Evolutionary conservation across 92 coral and sea anemone species (phyloP), one percentile per base, ranked within the genome.

Genomic region (Parazoanthus swiftii): DNA sequence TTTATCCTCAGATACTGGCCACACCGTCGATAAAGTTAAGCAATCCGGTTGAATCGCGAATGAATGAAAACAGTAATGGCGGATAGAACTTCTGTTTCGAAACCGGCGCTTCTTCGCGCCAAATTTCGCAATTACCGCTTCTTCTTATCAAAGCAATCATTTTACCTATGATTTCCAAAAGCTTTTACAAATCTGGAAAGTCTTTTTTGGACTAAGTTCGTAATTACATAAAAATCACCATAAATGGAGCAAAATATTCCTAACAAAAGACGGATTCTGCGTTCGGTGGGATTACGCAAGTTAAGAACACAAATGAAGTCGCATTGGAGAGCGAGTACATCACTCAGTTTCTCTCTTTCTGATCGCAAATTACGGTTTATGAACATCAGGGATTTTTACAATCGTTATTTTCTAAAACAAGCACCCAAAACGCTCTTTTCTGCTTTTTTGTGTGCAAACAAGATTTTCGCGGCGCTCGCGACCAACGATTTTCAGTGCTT

Each of bases 1-100:
- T 26, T 25, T 16, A 16, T 25, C 65, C 48, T 68, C 46, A 33
- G n/a, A 39, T 21, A 84, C 36, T 66, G 43, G 79, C 86, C 76
- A 82, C 86, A 42, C 23, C 21, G 54, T 43, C 77, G 56, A 71
- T 14, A 44, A 84, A 70, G 79, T 71, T 44, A 71, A 78, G 74
- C 66, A 84, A 65, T 14, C 26, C 25, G 13, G 78, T 23, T 44
- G 78, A 84, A 84, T 66, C 29, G 46, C 79, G 79, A 84, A 84
- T 84, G 87, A 84, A 84, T 84, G 87, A 84, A 84, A 84, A 84
- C 87, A 84, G 87, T 84, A 84, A 82, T 84, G 87, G 87, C 87
- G 87, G 87, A 84, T 35, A 38, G 16, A 3, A 44, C 43, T 71
- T 84, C 77, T 83, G 77, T 83, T 83, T 83, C 86, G 86, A 84